Base-by-base conservation (phyloP, 2,888 invertebrate genomes). In the Noctua janthe region DNA sequence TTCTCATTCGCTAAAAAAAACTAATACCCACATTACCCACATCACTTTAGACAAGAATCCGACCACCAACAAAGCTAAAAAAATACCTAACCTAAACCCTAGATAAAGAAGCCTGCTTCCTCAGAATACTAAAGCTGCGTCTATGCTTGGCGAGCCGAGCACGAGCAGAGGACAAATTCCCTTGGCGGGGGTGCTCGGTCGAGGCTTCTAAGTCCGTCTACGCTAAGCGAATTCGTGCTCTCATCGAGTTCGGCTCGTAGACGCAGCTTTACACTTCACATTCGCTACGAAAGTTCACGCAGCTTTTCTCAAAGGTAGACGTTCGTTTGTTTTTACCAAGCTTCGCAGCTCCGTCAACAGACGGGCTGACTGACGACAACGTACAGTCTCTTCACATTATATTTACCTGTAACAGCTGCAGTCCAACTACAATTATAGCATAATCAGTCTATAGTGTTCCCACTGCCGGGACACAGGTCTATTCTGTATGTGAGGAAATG, bases 321-420 rank as follows among this genome's bases (percentile, higher is more conserved):
- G 54, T 64, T 49, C 77, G 66, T 75, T 80, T 83, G 76, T 75
- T 77, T 82, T 78, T 80, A 49, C 13, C 56, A 73, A 67, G 64
- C 79, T 62, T 49, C 20, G 69, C 51, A 56, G 59, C 77, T 74
- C 43, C 23, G 71, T 51, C 72, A 69, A 56, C 76, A 69, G 59
- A 11, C 64, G 6, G 6, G 7, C 62, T 66, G 39, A 64, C 62
- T 29, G 10, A 56, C 56, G n/a, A 29, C 59, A 29, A 64, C 4
- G 35, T 39, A 66, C 39, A 47, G 69, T 47, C 15, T 15, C 17
- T 47, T n/a, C n/a, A 47, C 0, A 8, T 0, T 47, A 23, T n/a
- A 39, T n/a, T 47, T 69, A 47, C 47, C 69, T 47, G 15, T 69
- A 7, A 8, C 3, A 15, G 43, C 67, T 69, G n/a, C 43, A 47